phyloP scores from a whole-genome alignment of 2,888 invertebrate species.

The Belgica antarctica region DNA sequence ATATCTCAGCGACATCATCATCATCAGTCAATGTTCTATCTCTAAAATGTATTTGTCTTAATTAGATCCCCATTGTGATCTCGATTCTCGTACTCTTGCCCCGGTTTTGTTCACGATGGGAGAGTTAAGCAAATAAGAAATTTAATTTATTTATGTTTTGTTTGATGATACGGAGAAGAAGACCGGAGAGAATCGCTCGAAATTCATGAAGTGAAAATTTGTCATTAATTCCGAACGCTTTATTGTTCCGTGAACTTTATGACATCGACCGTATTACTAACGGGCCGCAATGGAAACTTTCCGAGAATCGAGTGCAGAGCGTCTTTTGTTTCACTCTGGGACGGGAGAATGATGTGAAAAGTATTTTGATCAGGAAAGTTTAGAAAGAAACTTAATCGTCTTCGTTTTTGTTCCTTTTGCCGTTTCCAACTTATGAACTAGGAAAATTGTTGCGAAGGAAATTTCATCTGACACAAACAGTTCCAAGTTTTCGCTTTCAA shows the following conservation, averaged over 20 bases:
- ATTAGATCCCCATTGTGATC: conserved; percentile 26
- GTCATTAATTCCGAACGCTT: conserved; percentile 26
- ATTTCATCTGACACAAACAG: conserved; percentile 7
- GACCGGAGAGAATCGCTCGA: background rate
- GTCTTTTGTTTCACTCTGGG: background rate
- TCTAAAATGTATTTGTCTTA: conserved; percentile 24
- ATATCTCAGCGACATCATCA: conserved; percentile 1
- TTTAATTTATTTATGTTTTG: conserved; percentile 26
- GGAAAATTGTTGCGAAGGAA: background rate
- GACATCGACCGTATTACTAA: background rate
- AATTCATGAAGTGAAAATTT: conserved; percentile 41
- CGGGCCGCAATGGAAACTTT: background rate
- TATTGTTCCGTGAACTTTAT: conserved; percentile 16
- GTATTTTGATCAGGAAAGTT: too few species aligned
- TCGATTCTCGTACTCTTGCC: background rate
- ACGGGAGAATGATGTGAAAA: too few species aligned
- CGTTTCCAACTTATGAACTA: background rate
- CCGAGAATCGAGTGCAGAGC: background rate
- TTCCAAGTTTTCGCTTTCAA: conserved; percentile 7
- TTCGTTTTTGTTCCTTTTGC: background rate
- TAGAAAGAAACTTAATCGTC: too few species aligned
- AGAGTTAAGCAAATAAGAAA: conserved; percentile 8
- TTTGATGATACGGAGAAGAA: background rate
- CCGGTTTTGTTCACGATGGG: background rate
- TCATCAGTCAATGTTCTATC: background rate